phyloP scores from a whole-genome alignment of 2,888 invertebrate species.

The Agapostemon virescens region DNA sequence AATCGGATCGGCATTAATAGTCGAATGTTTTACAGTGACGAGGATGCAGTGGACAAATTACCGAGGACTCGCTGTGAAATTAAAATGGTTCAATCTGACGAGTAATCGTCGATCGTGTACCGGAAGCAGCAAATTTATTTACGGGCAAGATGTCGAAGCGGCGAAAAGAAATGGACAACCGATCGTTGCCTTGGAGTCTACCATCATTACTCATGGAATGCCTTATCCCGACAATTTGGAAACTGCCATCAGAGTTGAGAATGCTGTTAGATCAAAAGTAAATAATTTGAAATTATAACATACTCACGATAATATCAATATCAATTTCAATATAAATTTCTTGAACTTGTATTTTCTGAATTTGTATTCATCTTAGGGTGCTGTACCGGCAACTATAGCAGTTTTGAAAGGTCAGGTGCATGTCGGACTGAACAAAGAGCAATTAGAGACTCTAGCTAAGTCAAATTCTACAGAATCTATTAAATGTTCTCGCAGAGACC shows the following conservation, averaged over 20 bases:
- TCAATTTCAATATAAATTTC: too few relatives aligned
- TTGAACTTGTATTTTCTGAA: conserved; percentile 36
- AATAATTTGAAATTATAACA: not conserved
- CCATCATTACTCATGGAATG: conserved; percentile 99
- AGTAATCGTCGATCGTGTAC: conserved; percentile 24
- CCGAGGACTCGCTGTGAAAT: conserved; percentile 11
- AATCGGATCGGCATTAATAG: not conserved
- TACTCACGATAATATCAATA: not conserved
- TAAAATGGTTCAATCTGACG: not conserved
- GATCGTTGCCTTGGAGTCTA: conserved; percentile 97
- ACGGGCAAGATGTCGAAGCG: conserved; percentile 83
- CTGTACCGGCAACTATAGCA: conserved; percentile 95
- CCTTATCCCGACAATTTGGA: conserved; percentile 94
- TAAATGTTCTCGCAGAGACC: conserved; percentile 94
- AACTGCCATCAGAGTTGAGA: conserved; percentile 91
- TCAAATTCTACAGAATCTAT: conserved; percentile 81
- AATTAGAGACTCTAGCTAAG: conserved; percentile 86
- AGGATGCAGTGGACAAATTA: conserved; percentile 37
- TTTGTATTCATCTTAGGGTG: conserved; percentile 84
- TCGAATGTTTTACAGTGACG: not conserved
- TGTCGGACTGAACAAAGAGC: conserved; percentile 86
- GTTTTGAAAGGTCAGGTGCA: conserved; percentile 91
- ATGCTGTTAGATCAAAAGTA: conserved; percentile 85
- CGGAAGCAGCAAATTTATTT: conserved; percentile 57
- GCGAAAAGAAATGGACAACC: conserved; percentile 86